Base-by-base conservation (phyloP, 2,888 invertebrate species). In the Hemistola chrysoprasaria region DNA sequence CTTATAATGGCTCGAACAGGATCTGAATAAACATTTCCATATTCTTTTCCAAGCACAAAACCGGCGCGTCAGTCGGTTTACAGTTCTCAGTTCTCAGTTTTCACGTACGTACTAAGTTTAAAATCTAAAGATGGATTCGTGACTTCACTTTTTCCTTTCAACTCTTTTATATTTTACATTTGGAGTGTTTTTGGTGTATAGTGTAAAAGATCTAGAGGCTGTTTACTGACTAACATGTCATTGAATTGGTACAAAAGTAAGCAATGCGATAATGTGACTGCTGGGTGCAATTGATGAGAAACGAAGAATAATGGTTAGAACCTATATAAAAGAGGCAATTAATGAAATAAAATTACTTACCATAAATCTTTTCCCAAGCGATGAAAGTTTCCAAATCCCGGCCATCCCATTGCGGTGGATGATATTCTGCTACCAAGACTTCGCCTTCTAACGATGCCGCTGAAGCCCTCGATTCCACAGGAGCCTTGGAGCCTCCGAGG, bases 401-500 rank as follows among this genome's bases (percentile, higher is more conserved):
- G 32, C 90, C 89, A 56, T 92, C 90, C 84, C 90, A 91, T 45
- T 79, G 84, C 4, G 84, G 77, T 0, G 90, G 90, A 44, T 90
- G 86, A 51, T 90, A 90, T 63, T 92, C 92, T 39, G 92, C 90
- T 11, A 92, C 88, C 25, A 92, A 69, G n/a, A 92, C 90, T 69
- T 92, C 92, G 5, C 92, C 92, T 66, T 92, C 91, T 24, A 92
- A 70, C 1, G 90, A 83, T 3, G 80, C 69, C 1, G 92, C 92
- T 27, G 90, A 87, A 1, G 92, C 90, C 36, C 90, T 82, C 0
- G 90, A 90, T 52, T 92, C 92, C 25, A 92, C 91, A 22, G 91
- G 91, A 11, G 92, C 92, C 60, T 91, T 90, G 4, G 91, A 92
- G 0, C 92, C 92, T 23, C 92, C 92, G 22, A 92, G 86, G 42